Conservation (phyloP, 2,797 vertebrate genomes). For the Pterois miles region DNA sequence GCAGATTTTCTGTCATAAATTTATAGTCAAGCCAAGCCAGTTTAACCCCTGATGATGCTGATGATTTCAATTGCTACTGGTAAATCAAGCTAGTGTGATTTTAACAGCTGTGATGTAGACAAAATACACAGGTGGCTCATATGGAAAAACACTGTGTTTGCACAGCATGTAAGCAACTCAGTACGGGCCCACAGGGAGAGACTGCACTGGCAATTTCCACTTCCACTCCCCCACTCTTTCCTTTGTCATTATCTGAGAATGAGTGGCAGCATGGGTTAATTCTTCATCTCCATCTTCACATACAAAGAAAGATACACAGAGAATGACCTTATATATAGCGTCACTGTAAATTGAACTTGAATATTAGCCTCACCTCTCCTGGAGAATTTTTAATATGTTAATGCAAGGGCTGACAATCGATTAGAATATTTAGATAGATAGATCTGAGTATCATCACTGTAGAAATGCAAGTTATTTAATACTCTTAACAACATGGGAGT, state of each 20-base stretch:
- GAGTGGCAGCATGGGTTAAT: neutral
- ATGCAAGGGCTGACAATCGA: no score
- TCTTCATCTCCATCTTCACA: neutral
- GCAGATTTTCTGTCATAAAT: neutral
- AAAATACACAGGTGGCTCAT: slow-evolving; percentile 14
- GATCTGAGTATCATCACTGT: no score
- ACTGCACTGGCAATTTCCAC: slow-evolving; percentile 34
- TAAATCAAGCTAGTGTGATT: neutral
- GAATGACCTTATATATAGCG: neutral
- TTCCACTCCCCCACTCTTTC: neutral
- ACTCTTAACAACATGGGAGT: no score
- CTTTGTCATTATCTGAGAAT: neutral
- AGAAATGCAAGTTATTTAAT: no score
- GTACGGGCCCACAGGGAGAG: slow-evolving; percentile 26
- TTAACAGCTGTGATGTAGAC: neutral
- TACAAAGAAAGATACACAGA: neutral
- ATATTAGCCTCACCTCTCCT: neutral
- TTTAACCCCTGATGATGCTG: neutral
- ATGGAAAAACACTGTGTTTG: slow-evolving; percentile 30
- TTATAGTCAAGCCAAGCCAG: neutral
- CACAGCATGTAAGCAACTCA: slow-evolving; percentile 12
- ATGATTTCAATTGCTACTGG: neutral
- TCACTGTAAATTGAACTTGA: neutral
- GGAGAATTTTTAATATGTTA: neutral
- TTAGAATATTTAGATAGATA: no score